Evolutionary conservation across 2,113 vertebrate genomes (phyloP), one percentile per base, ranked within the genome.

Genomic region (Clinocottus analis): DNA sequence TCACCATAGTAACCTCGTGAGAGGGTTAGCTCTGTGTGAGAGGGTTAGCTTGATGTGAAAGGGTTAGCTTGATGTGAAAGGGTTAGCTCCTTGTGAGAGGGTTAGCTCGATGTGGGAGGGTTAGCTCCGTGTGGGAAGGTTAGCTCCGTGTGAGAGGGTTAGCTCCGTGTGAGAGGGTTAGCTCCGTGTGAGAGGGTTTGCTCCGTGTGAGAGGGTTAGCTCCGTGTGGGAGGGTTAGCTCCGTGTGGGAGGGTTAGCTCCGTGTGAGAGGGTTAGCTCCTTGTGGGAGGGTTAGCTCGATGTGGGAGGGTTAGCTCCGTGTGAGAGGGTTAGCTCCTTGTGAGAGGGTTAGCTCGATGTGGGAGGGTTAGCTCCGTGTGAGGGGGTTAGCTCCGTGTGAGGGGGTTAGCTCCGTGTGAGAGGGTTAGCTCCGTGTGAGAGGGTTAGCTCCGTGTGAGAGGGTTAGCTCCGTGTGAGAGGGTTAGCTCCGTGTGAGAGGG

Each of bases 1-100:
- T 92, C 79, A 37, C 90, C 87, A 90, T 89, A 77, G 86, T 82
- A 91, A 90, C n/a, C n/a, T n/a, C n/a, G n/a, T n/a, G n/a, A n/a
- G n/a, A n/a, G n/a, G n/a, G n/a, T n/a, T n/a, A n/a, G n/a, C n/a
- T n/a, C n/a, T n/a, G n/a, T 71, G 64, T 11, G 37, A 82, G n/a
- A n/a, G 81, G 67, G 41, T 75, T 39, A 72, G 43, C 68, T 7
- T 79, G 77, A 86, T 71, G 64, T 11, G 37, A 82, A n/a, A n/a
- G 81, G 67, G 41, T 75, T 39, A 72, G 43, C 68, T 7, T 79
- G 77, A 86, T 71, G 64, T 11, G 37, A 82, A n/a, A n/a, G 81
- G 67, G 41, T 75, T 39, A 72, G 43, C 68, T n/a, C n/a, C n/a
- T n/a, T 71, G 64, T 11, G 37, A 82, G n/a, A n/a, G 81, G 67